Percentiles rank a stretch among this genome's conserved stretches.
Evolutionary conservation across 2,888 invertebrate genomes (phyloP).

Genomic region (Andrena bucephala): DNA sequence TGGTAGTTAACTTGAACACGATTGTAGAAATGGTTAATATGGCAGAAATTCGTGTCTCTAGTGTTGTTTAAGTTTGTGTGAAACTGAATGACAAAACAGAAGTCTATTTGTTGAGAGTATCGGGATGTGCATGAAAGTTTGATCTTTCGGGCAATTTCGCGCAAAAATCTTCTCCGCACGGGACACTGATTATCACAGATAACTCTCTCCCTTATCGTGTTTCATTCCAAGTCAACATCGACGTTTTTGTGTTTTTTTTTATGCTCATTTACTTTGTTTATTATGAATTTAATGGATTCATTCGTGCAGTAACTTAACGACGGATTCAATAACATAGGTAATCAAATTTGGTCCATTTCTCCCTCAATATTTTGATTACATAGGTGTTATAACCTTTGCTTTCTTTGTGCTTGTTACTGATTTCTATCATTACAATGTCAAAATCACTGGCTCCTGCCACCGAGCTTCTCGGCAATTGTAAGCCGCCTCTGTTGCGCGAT

Average conservation of each 20-base stretch:
- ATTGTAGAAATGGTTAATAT: conserved; percentile 81
- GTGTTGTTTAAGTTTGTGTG: conserved; percentile 81
- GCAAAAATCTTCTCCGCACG: conserved; percentile 46
- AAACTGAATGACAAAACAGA: conserved; percentile 71
- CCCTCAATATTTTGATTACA: conserved; percentile 58
- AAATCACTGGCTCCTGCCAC: conserved; percentile 39
- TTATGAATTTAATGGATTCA: conserved; percentile 77
- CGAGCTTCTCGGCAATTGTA: not conserved
- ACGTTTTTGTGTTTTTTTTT: conserved; percentile 71
- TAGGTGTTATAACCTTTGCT: conserved; percentile 78
- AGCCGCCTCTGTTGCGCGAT: not conserved
- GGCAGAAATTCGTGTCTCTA: conserved; percentile 81
- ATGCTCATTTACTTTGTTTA: conserved; percentile 77
- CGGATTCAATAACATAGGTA: conserved; percentile 78
- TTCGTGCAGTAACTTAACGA: conserved; percentile 76
- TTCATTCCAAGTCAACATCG: conserved; percentile 73
- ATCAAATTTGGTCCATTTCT: conserved; percentile 61
- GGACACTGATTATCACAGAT: conserved; percentile 43
- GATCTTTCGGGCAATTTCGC: conserved; percentile 54
- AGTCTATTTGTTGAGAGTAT: conserved; percentile 64
- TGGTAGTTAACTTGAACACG: conserved; percentile 75
- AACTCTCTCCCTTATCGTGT: conserved; percentile 59
- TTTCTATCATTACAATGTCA: conserved; percentile 62
- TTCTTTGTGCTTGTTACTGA: conserved; percentile 72
- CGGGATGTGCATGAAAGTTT: conserved; percentile 69